Percentiles rank a stretch among this genome's conserved stretches.
These are phyloP conservation scores for Cassiopea andromeda DNA, from an alignment of 30 jellyfish, hydroid and myxozoan genomes.

Conservation along the genomic window DNA sequence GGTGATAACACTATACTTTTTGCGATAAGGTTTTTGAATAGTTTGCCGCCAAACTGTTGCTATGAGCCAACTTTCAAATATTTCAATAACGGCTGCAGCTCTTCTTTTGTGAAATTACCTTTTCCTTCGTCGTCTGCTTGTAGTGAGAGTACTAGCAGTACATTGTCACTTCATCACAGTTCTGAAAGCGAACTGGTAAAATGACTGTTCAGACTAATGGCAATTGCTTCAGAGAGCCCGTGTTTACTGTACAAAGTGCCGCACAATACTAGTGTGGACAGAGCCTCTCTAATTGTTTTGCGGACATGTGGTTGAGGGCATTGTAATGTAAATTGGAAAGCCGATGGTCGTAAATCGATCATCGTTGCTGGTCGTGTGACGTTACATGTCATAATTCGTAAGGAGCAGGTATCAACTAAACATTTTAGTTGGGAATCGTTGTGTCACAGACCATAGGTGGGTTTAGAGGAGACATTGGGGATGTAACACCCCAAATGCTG, in stretches of 20 bases:
- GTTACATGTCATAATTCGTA: conserved; percentile 9
- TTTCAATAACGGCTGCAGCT: no score
- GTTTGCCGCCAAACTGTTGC: neutral
- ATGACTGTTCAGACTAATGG: conserved; percentile 42
- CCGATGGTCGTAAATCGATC: conserved; percentile 43
- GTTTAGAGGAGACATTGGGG: no score
- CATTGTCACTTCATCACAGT: neutral
- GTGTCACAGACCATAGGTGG: no score
- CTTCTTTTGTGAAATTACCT: no score
- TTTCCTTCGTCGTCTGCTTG: no score
- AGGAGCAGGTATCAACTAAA: neutral
- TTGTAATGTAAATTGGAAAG: conserved; percentile 54
- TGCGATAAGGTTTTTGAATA: neutral
- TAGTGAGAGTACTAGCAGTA: no score
- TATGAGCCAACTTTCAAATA: no score
- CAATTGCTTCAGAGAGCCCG: neutral
- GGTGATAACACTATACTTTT: neutral
- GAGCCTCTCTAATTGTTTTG: conserved; percentile 60
- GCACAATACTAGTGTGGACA: conserved; percentile 50
- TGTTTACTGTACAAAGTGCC: conserved; percentile 52
- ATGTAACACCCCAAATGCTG: no score
- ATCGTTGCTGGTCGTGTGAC: neutral
- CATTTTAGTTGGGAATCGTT: neutral
- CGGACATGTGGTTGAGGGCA: conserved; percentile 69
- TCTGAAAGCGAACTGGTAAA: neutral